These are phyloP conservation scores for Trachops cirrhosus DNA, from an alignment of 2,797 vertebrate species.

Conservation along the genomic window DNA sequence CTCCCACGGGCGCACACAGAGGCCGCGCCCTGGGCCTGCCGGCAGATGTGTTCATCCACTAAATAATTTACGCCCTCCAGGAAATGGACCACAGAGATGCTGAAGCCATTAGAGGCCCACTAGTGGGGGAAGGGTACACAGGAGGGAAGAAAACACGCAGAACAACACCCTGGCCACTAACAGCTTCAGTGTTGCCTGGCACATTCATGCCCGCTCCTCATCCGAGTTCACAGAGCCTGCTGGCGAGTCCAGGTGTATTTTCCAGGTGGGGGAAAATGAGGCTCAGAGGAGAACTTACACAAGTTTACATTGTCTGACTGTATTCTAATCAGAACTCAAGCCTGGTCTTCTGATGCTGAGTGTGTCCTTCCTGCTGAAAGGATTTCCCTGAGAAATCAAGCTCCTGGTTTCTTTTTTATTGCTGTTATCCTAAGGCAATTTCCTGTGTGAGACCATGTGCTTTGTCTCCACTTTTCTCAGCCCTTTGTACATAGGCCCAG, in stretches of 20 bases:
- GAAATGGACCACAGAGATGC: slow-evolving; percentile 56
- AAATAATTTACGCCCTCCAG: slow-evolving; percentile 81
- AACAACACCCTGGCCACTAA: too few species aligned
- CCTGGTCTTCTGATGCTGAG: background rate
- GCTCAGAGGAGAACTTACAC: background rate
- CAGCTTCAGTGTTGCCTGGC: background rate
- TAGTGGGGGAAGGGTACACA: background rate
- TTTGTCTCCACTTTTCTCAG: background rate
- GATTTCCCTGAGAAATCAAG: background rate
- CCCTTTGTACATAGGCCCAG: background rate
- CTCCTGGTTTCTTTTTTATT: background rate
- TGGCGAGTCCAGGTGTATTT: background rate
- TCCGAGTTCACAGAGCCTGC: background rate
- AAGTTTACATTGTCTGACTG: background rate
- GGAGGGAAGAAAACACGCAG: background rate
- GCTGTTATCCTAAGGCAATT: background rate
- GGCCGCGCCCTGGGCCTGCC: slow-evolving; percentile 18
- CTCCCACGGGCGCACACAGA: slow-evolving; percentile 18
- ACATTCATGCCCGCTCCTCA: accelerated
- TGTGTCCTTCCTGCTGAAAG: background rate
- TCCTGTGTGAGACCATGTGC: background rate
- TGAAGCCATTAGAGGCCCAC: slow-evolving; percentile 50
- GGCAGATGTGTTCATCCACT: slow-evolving; percentile 73
- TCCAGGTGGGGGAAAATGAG: background rate
- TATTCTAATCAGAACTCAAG: background rate